Conservation (phyloP, 1,140 invertebrate genomes). For the Drosophila kurseongensis region DNA sequence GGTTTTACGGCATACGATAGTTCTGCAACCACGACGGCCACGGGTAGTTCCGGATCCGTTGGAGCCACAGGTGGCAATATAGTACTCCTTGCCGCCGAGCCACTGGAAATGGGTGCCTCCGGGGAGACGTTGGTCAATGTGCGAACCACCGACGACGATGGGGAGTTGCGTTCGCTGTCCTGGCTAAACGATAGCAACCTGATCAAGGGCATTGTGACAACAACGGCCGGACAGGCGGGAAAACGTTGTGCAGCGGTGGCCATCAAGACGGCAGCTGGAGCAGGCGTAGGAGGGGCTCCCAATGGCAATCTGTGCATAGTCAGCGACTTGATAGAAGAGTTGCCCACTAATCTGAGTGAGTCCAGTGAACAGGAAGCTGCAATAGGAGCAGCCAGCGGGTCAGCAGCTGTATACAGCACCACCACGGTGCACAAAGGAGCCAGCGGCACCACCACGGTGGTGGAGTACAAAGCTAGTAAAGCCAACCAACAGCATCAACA, state of each 20-base stretch:
- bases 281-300: background rate
- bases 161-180: conserved; percentile 94
- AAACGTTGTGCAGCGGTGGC: conserved; percentile 34
- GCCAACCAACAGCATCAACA: conserved; percentile 16
- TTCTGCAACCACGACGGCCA: conserved; percentile 21
- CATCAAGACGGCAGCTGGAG: conserved; percentile 22
- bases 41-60: conserved; percentile 8
- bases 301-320: conserved; percentile 61
- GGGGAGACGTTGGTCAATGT: conserved; percentile 44
- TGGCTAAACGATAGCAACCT: conserved; percentile 97
- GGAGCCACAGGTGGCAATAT: conserved; percentile 64
- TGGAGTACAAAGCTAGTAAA: conserved; percentile 78
- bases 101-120: conserved; percentile 56
- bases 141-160: conserved; percentile 86
- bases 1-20: conserved; percentile 71
- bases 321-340: conserved; percentile 71
- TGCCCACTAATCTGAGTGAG: conserved; percentile 38
- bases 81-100: conserved; percentile 76
- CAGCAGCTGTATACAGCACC: conserved; percentile 60
- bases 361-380: conserved; percentile 15
- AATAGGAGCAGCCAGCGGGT: background rate
- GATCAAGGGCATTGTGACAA: conserved; percentile 88
- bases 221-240: conserved; percentile 8
- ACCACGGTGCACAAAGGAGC: conserved; percentile 82
- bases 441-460: conserved; percentile 82